Percentiles rank a stretch among this genome's conserved stretches.
Conservation (phyloP, 2,888 invertebrate species). For the Bellardia bayeri region DNA sequence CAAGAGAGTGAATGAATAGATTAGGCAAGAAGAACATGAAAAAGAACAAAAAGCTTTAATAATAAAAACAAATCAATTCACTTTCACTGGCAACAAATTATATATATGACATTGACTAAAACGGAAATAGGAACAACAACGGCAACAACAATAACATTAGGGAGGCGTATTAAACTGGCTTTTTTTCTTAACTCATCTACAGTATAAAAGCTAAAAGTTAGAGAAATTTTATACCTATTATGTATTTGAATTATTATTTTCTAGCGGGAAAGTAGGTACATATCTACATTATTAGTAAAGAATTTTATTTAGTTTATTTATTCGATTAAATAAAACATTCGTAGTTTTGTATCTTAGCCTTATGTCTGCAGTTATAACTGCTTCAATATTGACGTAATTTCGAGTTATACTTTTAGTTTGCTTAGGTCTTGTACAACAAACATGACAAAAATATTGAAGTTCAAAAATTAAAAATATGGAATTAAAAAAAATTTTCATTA, state of each 20-base stretch:
- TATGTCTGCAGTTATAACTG: no score
- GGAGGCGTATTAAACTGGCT: constrained; percentile 5
- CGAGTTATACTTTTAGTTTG: no score
- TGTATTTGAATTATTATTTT: background rate
- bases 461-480: no score
- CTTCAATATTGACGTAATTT: no score
- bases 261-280: no score
- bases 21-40: constrained; percentile 55
- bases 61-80: constrained; percentile 67
- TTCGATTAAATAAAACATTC: no score
- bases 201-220: background rate
- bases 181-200: background rate
- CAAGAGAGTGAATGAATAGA: constrained; percentile 51
- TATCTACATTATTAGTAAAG: no score
- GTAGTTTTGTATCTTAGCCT: no score
- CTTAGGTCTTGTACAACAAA: no score
- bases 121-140: constrained; percentile 30
- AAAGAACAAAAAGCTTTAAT: constrained; percentile 41
- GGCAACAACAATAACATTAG: background rate
- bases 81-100: constrained; percentile 63
- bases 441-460: no score
- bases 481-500: no score
- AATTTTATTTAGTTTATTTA: no score
- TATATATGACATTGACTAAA: constrained; percentile 59
- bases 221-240: background rate